Conservation (phyloP, 2,113 vertebrate genomes). For the Macrotus californicus region DNA sequence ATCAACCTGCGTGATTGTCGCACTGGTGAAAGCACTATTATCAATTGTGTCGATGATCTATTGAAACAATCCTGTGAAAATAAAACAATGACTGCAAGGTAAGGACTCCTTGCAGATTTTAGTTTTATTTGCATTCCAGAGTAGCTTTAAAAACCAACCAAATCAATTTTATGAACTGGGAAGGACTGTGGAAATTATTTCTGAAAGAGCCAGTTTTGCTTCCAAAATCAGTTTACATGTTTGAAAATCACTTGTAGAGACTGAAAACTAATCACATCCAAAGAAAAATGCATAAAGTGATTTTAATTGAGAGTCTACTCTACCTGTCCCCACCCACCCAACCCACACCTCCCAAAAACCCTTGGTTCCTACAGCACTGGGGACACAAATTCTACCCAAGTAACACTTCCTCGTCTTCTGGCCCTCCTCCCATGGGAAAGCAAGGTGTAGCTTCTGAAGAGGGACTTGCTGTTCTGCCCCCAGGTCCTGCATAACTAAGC, state of each 20-base stretch:
- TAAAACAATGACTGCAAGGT: not conserved
- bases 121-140: slow-evolving; percentile 31
- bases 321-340: not conserved
- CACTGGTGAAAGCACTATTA: not conserved
- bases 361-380: not conserved
- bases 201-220: not conserved
- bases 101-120: not conserved
- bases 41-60: not conserved
- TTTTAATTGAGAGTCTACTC: not conserved
- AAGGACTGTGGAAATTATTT: slow-evolving; percentile 20
- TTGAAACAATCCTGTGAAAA: not conserved
- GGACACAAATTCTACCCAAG: not conserved
- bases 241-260: not conserved
- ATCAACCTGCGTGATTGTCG: not conserved
- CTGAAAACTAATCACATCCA: not conserved
- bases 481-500: not conserved
- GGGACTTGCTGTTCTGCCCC: not conserved
- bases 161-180: slow-evolving; percentile 29
- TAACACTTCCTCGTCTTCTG: not conserved
- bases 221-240: slow-evolving; percentile 8
- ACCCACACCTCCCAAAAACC: not conserved
- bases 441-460: not conserved
- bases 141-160: slow-evolving; percentile 38
- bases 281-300: not conserved
- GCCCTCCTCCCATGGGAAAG: not conserved